phyloP scores from a whole-genome alignment of 2,113 vertebrate species.

The Eurystomus gularis region DNA sequence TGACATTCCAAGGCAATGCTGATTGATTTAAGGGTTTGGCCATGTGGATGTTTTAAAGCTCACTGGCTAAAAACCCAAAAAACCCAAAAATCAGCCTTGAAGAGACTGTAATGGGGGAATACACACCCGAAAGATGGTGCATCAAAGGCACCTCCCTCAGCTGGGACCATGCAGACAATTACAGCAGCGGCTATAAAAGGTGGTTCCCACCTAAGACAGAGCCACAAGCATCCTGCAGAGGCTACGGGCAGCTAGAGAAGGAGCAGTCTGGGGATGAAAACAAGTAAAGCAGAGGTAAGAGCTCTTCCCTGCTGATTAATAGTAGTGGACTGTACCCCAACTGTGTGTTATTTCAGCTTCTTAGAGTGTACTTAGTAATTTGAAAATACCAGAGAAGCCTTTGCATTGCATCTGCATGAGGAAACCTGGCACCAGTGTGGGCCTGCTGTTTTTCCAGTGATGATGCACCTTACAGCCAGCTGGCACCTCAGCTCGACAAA shows the following conservation, averaged over 20 bases:
- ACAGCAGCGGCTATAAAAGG: neutral
- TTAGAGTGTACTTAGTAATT: neutral
- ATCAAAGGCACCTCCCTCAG: neutral
- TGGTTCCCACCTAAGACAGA: fast-evolving
- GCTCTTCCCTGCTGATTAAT: neutral
- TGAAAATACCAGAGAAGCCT: neutral
- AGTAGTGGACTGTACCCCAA: neutral
- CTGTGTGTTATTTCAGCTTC: neutral
- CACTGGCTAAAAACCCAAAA: neutral
- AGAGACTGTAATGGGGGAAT: fast-evolving
- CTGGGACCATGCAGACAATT: neutral
- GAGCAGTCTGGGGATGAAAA: neutral
- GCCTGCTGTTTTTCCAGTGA: neutral
- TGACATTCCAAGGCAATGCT: neutral
- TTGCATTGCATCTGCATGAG: neutral
- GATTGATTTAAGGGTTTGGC: neutral
- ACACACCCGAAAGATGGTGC: neutral
- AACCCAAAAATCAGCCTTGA: neutral
- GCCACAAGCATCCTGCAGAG: fast-evolving
- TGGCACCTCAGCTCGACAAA: neutral
- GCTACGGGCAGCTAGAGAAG: fast-evolving
- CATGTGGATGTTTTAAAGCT: fast-evolving
- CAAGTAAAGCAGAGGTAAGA: neutral
- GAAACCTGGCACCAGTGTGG: neutral
- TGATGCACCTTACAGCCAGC: neutral